Base-by-base conservation (phyloP, 2,113 vertebrate species). In the Eublepharis macularius region DNA sequence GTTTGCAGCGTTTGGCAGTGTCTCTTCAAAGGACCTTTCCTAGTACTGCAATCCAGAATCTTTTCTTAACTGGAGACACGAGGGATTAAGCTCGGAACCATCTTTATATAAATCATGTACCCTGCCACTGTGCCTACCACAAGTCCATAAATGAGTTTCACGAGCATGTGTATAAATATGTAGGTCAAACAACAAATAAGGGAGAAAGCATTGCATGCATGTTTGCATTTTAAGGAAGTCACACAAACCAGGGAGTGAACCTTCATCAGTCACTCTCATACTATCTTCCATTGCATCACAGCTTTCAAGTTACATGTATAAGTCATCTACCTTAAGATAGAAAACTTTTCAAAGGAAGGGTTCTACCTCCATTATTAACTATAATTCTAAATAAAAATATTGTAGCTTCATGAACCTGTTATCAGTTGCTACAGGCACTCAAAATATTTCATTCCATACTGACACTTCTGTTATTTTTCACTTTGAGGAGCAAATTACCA, bases 301-400 rank as follows among this genome's bases (percentile, higher is more conserved):
- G 7, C 1, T 0, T 0, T 41, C 45, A 75, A 81, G 2, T 3
- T 0, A 7, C 36, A 10, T 0, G 5, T 6, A 32, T 0, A 72
- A 11, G 0, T 34, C 77, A 0, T 43, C 21, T 73, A 21, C 14
- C 45, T 29, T 29, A 63, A 0, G 43, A 65, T n/a, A 80, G 68
- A 78, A 82, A 76, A 68, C 21, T 76, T 66, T 1, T 57, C 60
- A 81, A 80, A 81, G 4, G 19, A 89, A 72, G 78, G 51, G 5
- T 39, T 77, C 10, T 32, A 39, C n/a, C n/a, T 32, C 47, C 68
- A 80, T 34, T 17, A 39, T n/a, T n/a, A n/a, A n/a, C n/a, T 21
- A 45, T 65, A 39, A 13, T 80, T 80, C 29, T 47, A 66, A 45
- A 63, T 29, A 47, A n/a, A 17, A 66, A n/a, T 29, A n/a, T 7